Evolutionary conservation across 1,140 invertebrate species (phyloP), one percentile per base, ranked within the genome.

Genomic region (Drosophila pachea): DNA sequence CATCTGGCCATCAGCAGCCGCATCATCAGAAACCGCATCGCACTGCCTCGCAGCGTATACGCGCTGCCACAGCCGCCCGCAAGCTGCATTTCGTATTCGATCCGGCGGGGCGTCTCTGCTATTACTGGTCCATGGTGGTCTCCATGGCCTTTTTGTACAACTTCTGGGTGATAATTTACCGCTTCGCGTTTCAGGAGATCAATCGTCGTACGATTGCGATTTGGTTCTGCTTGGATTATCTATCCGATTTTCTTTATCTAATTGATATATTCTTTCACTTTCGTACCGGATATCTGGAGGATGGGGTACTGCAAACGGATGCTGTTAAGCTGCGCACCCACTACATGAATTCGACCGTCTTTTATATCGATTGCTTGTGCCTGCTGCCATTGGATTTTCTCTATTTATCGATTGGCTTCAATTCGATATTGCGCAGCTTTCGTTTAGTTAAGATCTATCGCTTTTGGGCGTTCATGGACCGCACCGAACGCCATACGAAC

Each of bases 281-380:
- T 91, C 94, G 98, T 68, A 99, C 97, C 52, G 98, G 98, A 45
- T 99, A 98, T 89, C 91, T 98, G 68, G 97, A 98, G 90, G 97
- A 98, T 90, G 97, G 97, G 55, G 98, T 99, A 16, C 91, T 99
- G 63, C 98, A 99, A 90, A 99, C 97, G 32, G 97, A 99, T 90
- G 93, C 96, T 22, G 93, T 93, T 4, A 98, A 98, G 90, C 91
- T 99, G 62, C 93, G 97, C 54, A 95, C 97, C 77, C 97, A 99
- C 90, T 99, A 99, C 90, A 98, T 98, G 95, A 99, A 99, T 92
- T 98, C 97, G 73, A 99, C 97, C 55, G 97, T 95, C 48, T 99
- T 99, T 92, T 99, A 99, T 92, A 97, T 99, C 90, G 98, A 99
- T 92, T 98, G 97, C 91, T 92, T 99, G 89, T 99, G 97, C 92